Base-by-base conservation (phyloP, 1,140 invertebrate genomes). In the Cylas formicarius region DNA sequence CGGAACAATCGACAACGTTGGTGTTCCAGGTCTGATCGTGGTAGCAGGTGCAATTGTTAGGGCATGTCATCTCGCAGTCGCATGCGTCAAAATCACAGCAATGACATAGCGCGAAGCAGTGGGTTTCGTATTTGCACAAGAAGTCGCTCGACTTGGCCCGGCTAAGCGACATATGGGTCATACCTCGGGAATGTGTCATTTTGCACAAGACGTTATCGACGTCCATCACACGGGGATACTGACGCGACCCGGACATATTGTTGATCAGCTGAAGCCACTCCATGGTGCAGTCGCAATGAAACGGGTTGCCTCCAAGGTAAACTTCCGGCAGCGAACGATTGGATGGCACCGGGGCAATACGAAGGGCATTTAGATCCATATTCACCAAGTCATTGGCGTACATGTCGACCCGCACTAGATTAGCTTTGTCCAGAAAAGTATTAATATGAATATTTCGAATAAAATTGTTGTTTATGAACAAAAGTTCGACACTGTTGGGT, bases 21-120 rank as follows among this genome's bases (percentile, higher is more conserved):
- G 85, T 87, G 47, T 84, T 86, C 89, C 90, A 93, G 10, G 88
- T 84, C 62, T 88, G 84, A 58, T 93, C 89, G 68, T 90, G 84
- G 66, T 90, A 93, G 61, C 90, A 95, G 44, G 84, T 84, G 69
- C 90, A 95, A 60, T 90, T 89, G 48, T 78, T 76, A 2, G 90
- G 90, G 58, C 90, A 95, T 3, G 84, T 90, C 88, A 93, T 93
- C 69, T 92, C 87, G 67, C 90, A 94, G 66, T 94, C 90, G 66
- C 90, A 95, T 32, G 88, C 89, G 62, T 93, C 89, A 62, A 90
- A 93, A 56, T 94, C 90, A 62, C 90, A 94, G 67, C 90, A 95
- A 56, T 90, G 87, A 61, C 90, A 95, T 31, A 92, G 68, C 11
- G 90, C 83, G 67, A 93, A 93, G 70, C 90, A 94, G 67, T 94